These are phyloP conservation scores for Leptopilina myrica DNA, from an alignment of 2,888 invertebrate species.

Conservation along the genomic window DNA sequence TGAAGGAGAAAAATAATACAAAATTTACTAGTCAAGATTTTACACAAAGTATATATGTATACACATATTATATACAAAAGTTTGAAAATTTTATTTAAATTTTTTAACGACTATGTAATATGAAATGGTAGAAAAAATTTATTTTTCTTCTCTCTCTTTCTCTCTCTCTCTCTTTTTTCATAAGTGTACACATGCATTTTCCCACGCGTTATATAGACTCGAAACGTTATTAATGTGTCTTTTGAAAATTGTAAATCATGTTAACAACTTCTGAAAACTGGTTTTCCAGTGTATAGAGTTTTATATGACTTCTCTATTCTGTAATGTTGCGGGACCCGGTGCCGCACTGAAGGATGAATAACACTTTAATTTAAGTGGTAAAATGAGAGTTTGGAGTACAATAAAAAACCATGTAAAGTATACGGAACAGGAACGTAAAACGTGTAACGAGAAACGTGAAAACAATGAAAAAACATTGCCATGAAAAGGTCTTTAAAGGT, in stretches of 20 bases:
- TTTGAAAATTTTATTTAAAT: not conserved
- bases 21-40: not conserved
- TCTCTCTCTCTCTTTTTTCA: not conserved
- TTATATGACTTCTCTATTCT: not conserved
- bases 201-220: constrained; percentile 1
- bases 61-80: not conserved
- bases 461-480: constrained; percentile 14
- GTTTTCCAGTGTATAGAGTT: not conserved
- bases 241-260: constrained; percentile 13
- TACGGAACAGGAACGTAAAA: constrained; percentile 16
- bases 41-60: not conserved
- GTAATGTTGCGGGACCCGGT: constrained; percentile 2
- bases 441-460: constrained; percentile 22
- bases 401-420: constrained; percentile 12
- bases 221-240: not conserved
- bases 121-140: not conserved
- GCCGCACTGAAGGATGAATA: not conserved
- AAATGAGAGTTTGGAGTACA: not conserved
- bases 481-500: not conserved
- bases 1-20: not conserved
- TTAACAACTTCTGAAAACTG: constrained; percentile 20
- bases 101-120: not conserved
- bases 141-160: too few species aligned
- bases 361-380: constrained; percentile 18
- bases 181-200: not conserved